phyloP scores from a whole-genome alignment of 2,113 vertebrate genomes.

The Charadrius vociferus region DNA sequence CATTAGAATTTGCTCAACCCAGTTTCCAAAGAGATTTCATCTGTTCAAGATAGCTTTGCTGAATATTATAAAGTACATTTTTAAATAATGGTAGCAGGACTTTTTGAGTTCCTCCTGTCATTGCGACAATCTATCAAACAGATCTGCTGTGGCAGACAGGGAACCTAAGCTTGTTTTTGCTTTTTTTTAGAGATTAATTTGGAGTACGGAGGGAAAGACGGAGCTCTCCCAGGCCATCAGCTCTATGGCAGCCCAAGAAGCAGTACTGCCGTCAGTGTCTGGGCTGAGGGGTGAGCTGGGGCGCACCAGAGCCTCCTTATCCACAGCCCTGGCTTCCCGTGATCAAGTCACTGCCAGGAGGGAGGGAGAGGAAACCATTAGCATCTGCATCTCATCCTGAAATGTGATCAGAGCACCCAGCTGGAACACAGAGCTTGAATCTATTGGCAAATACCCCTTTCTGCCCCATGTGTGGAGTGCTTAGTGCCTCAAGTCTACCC shows the following conservation, averaged over 20 bases:
- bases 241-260: rapidly evolving
- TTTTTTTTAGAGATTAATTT: background rate
- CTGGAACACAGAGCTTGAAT: background rate
- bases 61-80: background rate
- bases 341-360: background rate
- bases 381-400: background rate
- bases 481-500: background rate
- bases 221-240: background rate
- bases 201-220: background rate
- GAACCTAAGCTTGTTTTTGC: background rate
- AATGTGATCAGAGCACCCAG: background rate
- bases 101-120: background rate
- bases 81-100: background rate
- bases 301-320: background rate
- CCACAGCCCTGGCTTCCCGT: background rate
- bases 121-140: background rate
- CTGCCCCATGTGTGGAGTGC: rapidly evolving
- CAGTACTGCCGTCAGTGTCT: background rate
- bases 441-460: background rate
- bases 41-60: background rate
- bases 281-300: background rate
- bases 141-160: background rate
- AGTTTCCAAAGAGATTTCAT: constrained; percentile 20
- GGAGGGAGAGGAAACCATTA: background rate
- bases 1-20: background rate